Evolutionary conservation across 2,113 vertebrate species (phyloP).

Genomic region (Chaenocephalus aceratus): DNA sequence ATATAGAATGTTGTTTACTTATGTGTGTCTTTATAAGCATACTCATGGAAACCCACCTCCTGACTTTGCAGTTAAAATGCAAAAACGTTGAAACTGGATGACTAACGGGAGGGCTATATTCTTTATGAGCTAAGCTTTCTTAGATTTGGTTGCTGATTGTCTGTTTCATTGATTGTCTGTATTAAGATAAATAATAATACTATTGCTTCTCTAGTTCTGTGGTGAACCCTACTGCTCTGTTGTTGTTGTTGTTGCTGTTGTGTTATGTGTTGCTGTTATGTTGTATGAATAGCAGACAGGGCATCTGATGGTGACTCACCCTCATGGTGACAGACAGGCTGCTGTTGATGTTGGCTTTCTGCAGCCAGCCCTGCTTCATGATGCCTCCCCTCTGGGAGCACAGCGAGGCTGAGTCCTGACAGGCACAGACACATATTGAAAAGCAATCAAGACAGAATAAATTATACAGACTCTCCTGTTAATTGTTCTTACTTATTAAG

Average conservation of each 20-base stretch:
- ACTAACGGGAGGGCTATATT: too few relatives aligned
- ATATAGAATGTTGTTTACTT: too few relatives aligned
- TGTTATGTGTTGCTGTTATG: slow-evolving; percentile 4
- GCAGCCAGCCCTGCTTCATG: slow-evolving; percentile 97
- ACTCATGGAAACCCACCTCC: too few relatives aligned
- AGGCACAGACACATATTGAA: slow-evolving; percentile 43
- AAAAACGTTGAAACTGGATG: too few relatives aligned
- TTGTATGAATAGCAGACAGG: not conserved
- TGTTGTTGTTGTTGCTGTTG: not conserved
- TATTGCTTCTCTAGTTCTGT: not conserved
- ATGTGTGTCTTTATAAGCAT: too few relatives aligned
- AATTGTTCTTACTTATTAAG: not conserved
- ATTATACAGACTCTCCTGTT: not conserved
- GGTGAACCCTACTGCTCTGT: not conserved
- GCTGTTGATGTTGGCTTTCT: slow-evolving; percentile 97
- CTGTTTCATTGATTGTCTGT: too few relatives aligned
- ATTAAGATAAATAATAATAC: too few relatives aligned
- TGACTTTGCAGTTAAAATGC: too few relatives aligned
- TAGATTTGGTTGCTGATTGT: too few relatives aligned
- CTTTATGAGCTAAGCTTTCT: too few relatives aligned
- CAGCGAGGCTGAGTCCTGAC: slow-evolving; percentile 91
- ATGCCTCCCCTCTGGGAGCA: slow-evolving; percentile 96
- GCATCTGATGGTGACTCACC: slow-evolving; percentile 84
- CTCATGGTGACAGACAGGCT: slow-evolving; percentile 98
- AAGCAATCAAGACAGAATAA: slow-evolving; percentile 3